Conservation (phyloP, 2,113 vertebrate genomes). For the Phylloscopus whistleri region DNA sequence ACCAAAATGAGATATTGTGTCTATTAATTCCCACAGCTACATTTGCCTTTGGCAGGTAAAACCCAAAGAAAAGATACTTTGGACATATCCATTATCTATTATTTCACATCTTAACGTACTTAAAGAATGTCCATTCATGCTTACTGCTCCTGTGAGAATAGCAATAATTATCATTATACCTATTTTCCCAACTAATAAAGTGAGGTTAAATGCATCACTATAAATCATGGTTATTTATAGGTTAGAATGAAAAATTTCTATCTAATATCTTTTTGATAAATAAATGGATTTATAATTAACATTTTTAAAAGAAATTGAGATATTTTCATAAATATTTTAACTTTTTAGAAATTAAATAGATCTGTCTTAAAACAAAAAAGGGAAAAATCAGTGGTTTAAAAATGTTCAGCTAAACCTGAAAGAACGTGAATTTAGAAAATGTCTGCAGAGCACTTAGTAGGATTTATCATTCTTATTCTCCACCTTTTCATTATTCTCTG, state of each 20-base stretch:
- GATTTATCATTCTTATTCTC: background rate
- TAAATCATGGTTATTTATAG: background rate
- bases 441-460: background rate
- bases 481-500: background rate
- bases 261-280: background rate
- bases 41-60: constrained; percentile 20
- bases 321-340: background rate
- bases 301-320: background rate
- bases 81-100: background rate
- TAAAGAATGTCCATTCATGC: background rate
- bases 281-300: background rate
- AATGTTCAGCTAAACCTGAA: background rate
- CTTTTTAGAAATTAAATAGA: background rate
- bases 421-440: background rate
- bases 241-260: background rate
- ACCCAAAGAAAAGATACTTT: background rate
- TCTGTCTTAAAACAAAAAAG: background rate
- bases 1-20: constrained; percentile 44
- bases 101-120: background rate
- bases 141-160: background rate
- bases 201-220: background rate
- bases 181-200: constrained; percentile 19
- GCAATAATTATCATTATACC: background rate
- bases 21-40: constrained; percentile 26
- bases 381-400: background rate